Evolutionary conservation across 2,888 invertebrate species (phyloP).

Genomic region (Spialia ferax): DNA sequence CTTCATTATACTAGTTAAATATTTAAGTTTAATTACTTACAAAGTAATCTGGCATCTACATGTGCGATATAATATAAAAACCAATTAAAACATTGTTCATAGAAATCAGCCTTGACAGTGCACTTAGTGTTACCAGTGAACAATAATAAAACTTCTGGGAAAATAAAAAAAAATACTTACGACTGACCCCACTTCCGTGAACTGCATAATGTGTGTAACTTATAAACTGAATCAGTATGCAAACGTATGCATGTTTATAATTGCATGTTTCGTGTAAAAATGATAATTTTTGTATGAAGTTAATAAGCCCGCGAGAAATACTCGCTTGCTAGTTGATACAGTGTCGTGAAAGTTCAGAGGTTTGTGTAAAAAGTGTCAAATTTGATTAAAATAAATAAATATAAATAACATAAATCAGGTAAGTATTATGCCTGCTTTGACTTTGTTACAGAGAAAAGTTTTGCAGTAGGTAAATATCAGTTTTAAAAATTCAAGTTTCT

Average conservation of each 20-base stretch:
- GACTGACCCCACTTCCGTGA: constrained; percentile 56
- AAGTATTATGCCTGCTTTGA: no score
- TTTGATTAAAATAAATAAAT: background rate
- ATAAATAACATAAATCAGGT: no score
- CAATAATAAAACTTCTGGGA: constrained; percentile 55
- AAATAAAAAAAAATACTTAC: constrained; percentile 49
- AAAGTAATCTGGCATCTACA: constrained; percentile 11
- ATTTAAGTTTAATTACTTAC: background rate
- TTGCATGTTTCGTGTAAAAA: constrained; percentile 54
- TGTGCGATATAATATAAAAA: constrained; percentile 4
- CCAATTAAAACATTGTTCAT: constrained; percentile 25
- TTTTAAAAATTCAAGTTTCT: no score
- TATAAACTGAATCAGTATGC: constrained; percentile 56
- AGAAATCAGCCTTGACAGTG: constrained; percentile 59
- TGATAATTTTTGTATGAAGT: constrained; percentile 52
- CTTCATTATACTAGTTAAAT: no score
- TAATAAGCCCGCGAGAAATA: constrained; percentile 56
- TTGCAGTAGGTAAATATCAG: no score
- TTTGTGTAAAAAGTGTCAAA: background rate
- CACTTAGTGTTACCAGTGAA: constrained; percentile 45
- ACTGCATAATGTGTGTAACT: constrained; percentile 50
- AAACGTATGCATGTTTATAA: constrained; percentile 62
- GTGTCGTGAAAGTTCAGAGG: constrained; percentile 62
- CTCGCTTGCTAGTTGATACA: constrained; percentile 48
- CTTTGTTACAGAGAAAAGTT: no score